phyloP scores from a whole-genome alignment of 2,113 vertebrate genomes.

The Apteryx mantelli region DNA sequence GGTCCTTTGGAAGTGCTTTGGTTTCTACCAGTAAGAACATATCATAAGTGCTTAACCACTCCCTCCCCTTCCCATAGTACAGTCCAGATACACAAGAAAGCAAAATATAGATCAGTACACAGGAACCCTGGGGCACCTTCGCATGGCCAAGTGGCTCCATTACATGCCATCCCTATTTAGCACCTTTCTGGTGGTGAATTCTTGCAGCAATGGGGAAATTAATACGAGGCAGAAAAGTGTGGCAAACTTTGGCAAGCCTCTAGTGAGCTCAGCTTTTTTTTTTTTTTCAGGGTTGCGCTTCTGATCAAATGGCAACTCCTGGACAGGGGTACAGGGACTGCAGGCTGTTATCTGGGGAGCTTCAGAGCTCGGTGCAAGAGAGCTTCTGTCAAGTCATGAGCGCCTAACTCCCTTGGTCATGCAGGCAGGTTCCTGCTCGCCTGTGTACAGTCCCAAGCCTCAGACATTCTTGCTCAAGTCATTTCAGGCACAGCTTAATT shows the following conservation, averaged over 20 bases:
- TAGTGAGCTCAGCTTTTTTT: neutral
- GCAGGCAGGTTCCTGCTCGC: neutral
- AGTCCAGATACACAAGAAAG: neutral
- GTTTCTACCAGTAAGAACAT: neutral
- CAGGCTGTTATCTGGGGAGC: neutral
- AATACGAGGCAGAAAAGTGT: neutral
- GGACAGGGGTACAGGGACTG: neutral
- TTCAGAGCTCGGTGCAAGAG: neutral
- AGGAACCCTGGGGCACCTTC: neutral
- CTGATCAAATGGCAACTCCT: neutral
- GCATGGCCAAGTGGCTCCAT: neutral
- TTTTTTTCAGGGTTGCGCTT: neutral
- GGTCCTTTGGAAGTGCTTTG: neutral
- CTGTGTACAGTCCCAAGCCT: neutral
- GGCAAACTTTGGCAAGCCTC: neutral
- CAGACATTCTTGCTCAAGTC: neutral
- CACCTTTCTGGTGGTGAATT: neutral
- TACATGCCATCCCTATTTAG: neutral
- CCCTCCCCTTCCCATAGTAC: neutral
- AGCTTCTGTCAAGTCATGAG: neutral
- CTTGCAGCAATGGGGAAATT: neutral
- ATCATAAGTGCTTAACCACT: neutral
- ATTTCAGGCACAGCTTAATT: constrained; percentile 40
- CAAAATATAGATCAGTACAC: neutral
- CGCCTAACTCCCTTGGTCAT: neutral